Evolutionary conservation across 2,888 invertebrate genomes (phyloP), one percentile per base, ranked within the genome.

Genomic region (Piscicola geometra): DNA sequence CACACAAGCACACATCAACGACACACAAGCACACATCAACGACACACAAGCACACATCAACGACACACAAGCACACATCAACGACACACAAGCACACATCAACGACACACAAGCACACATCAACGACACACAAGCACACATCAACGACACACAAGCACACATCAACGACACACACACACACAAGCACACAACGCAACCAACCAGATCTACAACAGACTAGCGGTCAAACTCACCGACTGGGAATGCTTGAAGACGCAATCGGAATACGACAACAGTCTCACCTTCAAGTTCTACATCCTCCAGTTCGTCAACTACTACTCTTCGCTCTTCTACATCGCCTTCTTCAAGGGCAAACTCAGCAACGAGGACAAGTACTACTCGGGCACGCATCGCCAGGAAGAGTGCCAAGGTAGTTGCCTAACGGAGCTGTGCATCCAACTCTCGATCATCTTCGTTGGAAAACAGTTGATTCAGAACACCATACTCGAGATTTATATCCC

Each of bases 301-400:
- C 94, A 97, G 87, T 97, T 97, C 86, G 93, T 97, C 76, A 97
- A 97, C 86, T 95, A 94, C 86, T 97, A 97, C 87, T 92, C 94
- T 18, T 94, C 95, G 1, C 93, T 97, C 83, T 93, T 97, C 87
- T 97, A 97, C 85, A 94, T 97, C 80, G 98, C 98, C 0, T 98
- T 98, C 86, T 95, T 98, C 85, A 97, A 97, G 89, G 93, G 93
- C 85, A 86, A 84, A 86, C 86, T 72, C 12, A 56, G 72, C 28
- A 72, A 56, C n/a, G 52, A 72, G 32, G 72, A 72, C 15, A 72
- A 72, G 5, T 72, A 72, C 33, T 56, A 72, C 52, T 47, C 25
- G 2, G 72, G 72, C 3, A 56, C 52, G n/a, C 72, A 72, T 25
- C 50, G 72, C 9, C 72, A 72, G 30, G 72, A 72, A 30, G 72